Evolutionary conservation across 2,113 vertebrate species (phyloP), one percentile per base, ranked within the genome.

Genomic region (Tyto alba): DNA sequence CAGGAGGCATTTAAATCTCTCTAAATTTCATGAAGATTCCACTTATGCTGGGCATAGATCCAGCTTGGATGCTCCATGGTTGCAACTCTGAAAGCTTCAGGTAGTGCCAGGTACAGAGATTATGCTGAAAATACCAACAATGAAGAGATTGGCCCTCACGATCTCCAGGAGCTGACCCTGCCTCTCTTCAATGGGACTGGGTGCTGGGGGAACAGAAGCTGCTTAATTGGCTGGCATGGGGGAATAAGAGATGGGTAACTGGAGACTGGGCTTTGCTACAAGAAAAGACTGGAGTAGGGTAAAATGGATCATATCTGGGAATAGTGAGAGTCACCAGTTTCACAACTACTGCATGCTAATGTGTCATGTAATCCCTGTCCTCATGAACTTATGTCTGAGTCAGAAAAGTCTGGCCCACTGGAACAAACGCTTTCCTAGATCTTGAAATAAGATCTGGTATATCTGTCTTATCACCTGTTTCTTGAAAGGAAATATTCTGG

Each of bases 1-100:
- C 90, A 72, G 92, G 93, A 93, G 95, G 57, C 88, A 91, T 93
- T 95, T 96, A 77, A 93, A 96, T 90, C 30, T 95, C 90, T 90
- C 85, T 87, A 21, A 95, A 95, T 96, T 94, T 95, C 94, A 96
- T 85, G 89, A 93, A 96, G 92, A 93, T 86, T 96, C 83, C 83
- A 79, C 94, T 93, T 94, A 92, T 0, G 20, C 90, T 38, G 86
- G 96, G 96, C 94, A 36, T 47, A 36, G 89, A 75, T 96, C 96
- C 96, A 97, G 90, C 80, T 86, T 94, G 94, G 95, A 94, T 76
- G 87, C 90, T 94, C 95, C 80, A 32, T 56, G 64, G 79, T 50
- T 86, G 85, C 68, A 63, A 9, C 86, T 96, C 88, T 18, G 11
- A 88, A 93, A 95, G 83, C 73, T 78, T 84, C 56, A 14, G 69